These are phyloP conservation scores for Tokudaia tokunoshimensis DNA, from an alignment of 2,797 vertebrate genomes.

Conservation along the genomic window DNA sequence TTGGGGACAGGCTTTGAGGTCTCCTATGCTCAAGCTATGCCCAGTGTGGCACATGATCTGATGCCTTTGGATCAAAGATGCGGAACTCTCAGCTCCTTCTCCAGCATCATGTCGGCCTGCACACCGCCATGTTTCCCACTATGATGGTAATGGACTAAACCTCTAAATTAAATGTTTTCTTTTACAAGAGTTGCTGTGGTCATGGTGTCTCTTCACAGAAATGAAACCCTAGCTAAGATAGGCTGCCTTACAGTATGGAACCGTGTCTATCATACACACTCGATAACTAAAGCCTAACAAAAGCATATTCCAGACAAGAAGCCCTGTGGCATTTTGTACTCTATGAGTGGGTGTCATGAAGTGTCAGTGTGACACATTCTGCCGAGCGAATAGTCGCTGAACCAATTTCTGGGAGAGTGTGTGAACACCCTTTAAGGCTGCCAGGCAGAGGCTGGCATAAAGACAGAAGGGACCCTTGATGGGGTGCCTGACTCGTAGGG, in stretches of 20 bases:
- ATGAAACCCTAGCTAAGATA: background rate
- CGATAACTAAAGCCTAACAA: background rate
- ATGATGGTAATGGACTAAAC: background rate
- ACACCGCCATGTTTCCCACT: background rate
- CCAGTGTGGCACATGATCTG: background rate
- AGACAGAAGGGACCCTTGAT: background rate
- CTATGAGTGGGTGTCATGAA: fast-evolving
- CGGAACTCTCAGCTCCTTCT: background rate
- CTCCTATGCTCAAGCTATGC: background rate
- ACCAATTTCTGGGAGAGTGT: background rate
- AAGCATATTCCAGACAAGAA: background rate
- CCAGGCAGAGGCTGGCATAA: background rate
- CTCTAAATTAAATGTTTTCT: background rate
- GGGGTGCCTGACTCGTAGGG: too few relatives aligned
- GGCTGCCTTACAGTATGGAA: conserved; percentile 12
- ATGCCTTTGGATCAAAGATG: background rate
- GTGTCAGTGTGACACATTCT: background rate
- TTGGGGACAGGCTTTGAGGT: background rate
- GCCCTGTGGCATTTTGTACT: background rate
- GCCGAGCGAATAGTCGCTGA: too few relatives aligned
- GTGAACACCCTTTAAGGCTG: background rate
- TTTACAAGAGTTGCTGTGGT: background rate
- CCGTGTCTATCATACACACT: background rate
- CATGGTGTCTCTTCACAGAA: background rate
- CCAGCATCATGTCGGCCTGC: background rate